A percentile compares a stretch with the other conserved stretches of the same genome.
Conservation (phyloP, 2,888 invertebrate genomes). For the Disparrhopalites patrizii region DNA sequence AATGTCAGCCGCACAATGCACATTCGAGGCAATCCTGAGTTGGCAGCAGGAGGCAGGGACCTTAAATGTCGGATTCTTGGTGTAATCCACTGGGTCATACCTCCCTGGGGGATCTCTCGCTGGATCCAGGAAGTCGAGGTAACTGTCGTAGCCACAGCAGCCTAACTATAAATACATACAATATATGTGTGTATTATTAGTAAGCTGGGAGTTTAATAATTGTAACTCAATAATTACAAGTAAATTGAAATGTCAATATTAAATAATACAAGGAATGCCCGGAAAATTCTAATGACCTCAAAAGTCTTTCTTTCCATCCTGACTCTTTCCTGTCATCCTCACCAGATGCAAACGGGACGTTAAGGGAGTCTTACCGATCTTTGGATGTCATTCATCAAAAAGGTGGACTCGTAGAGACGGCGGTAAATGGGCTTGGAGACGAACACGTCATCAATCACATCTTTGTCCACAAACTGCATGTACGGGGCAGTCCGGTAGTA, state of each 20-base stretch:
- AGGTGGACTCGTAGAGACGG: background rate
- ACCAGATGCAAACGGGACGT: no score
- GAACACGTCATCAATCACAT: background rate
- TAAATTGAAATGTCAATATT: no score
- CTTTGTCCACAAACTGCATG: background rate
- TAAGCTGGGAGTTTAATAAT: no score
- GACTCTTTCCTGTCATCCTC: no score
- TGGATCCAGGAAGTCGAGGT: slow-evolving; percentile 1
- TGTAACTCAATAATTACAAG: no score
- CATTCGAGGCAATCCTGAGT: background rate
- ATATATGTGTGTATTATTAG: no score
- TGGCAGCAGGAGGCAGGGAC: slow-evolving; percentile 9
- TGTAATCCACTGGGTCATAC: background rate
- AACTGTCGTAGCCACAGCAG: slow-evolving; percentile 18
- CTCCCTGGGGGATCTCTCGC: background rate
- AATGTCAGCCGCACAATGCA: background rate
- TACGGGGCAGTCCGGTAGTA: background rate
- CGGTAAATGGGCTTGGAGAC: background rate
- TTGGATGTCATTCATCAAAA: slow-evolving; percentile 2
- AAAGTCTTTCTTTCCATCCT: no score
- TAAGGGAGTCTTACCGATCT: no score
- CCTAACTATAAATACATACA: slow-evolving; percentile 1
- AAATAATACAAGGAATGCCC: no score
- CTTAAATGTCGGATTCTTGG: background rate
- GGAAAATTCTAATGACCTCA: no score